phyloP scores from a whole-genome alignment of 2,888 invertebrate species.

The Philaethria dido region DNA sequence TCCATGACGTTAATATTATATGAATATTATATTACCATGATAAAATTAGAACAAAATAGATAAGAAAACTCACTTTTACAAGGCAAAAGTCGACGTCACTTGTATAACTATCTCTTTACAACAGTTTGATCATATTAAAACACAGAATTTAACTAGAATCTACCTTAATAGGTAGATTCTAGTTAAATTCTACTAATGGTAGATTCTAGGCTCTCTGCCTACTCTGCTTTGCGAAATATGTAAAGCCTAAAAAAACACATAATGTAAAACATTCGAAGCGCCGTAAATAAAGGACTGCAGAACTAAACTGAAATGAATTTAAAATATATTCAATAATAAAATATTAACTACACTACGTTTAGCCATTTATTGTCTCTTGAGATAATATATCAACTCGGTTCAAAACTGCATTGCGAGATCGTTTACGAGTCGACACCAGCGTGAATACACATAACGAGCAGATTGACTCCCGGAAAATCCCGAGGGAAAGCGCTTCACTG shows the following conservation, averaged over 20 bases:
- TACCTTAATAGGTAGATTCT: too few species aligned
- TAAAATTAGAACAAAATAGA: too few species aligned
- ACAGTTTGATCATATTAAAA: not conserved
- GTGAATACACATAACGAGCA: slow-evolving; percentile 48
- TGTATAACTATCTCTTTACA: not conserved
- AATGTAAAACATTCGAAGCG: too few species aligned
- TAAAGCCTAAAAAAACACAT: too few species aligned
- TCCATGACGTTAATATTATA: not conserved
- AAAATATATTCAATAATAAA: not conserved
- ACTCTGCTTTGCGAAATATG: too few species aligned
- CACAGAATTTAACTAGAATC: too few species aligned
- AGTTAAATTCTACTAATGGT: too few species aligned
- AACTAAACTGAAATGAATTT: too few species aligned
- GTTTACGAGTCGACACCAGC: slow-evolving; percentile 50
- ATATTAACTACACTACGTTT: not conserved
- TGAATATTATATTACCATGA: too few species aligned
- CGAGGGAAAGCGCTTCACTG: slow-evolving; percentile 43
- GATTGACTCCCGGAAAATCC: slow-evolving; percentile 49
- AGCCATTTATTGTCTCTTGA: slow-evolving; percentile 45
- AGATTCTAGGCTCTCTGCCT: too few species aligned
- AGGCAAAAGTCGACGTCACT: not conserved
- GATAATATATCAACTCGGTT: slow-evolving; percentile 49
- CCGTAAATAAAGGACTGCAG: too few species aligned
- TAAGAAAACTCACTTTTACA: too few species aligned
- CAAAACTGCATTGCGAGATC: slow-evolving; percentile 50